phyloP scores from a whole-genome alignment of 2,888 invertebrate genomes.

The Eupithecia inturbata region DNA sequence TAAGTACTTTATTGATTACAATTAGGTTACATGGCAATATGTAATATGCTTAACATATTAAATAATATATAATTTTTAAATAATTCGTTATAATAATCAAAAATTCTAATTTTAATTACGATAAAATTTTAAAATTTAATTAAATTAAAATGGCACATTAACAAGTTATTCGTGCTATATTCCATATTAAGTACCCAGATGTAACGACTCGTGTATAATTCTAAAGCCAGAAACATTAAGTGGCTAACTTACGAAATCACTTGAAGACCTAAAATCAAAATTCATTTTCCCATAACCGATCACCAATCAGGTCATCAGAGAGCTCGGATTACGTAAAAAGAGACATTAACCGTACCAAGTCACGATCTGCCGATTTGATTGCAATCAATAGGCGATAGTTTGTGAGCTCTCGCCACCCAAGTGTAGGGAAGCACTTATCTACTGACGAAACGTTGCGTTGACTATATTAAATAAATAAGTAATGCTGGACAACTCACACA shows the following conservation, averaged over 20 bases:
- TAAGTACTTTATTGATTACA: no score
- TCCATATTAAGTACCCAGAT: background rate
- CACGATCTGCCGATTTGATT: constrained; percentile 79
- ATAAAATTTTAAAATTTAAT: no score
- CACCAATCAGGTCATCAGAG: constrained; percentile 33
- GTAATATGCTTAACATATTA: no score
- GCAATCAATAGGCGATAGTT: constrained; percentile 69
- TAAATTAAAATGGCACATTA: background rate
- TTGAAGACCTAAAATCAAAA: constrained; percentile 16
- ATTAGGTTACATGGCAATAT: no score
- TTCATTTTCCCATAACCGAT: constrained; percentile 31
- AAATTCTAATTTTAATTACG: no score
- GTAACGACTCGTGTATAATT: background rate
- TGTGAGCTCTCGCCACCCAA: constrained; percentile 51
- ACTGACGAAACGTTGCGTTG: background rate
- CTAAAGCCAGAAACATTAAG: background rate
- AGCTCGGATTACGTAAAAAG: constrained; percentile 63
- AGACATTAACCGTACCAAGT: constrained; percentile 73
- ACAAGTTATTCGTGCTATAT: background rate
- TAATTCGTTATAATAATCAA: no score
- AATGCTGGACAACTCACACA: no score
- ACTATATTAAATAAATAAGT: no score
- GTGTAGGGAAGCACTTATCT: constrained; percentile 24
- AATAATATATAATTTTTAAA: no score
- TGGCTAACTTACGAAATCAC: background rate